phyloP scores from a whole-genome alignment of 1,140 invertebrate species.

The Drosophila albomicans region DNA sequence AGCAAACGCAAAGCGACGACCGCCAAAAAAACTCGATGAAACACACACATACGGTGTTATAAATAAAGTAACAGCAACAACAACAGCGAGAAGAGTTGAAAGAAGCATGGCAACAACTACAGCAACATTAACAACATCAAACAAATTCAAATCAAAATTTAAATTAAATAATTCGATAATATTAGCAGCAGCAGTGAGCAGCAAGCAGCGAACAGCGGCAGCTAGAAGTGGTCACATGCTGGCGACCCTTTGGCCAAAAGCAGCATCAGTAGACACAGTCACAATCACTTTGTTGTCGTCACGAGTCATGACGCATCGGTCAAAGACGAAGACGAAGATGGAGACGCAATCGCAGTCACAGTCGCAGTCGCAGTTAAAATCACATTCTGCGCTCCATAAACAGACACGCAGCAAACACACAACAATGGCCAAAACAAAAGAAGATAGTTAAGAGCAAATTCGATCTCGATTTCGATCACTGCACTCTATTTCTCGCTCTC shows the following conservation, averaged over 20 bases:
- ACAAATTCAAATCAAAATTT: slow-evolving; percentile 80
- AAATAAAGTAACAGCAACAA: slow-evolving; percentile 65
- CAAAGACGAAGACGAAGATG: not conserved
- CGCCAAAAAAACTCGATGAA: slow-evolving; percentile 78
- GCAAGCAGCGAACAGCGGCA: slow-evolving; percentile 5
- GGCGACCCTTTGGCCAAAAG: slow-evolving; percentile 43
- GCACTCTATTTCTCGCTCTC: slow-evolving; percentile 14
- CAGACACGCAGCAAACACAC: slow-evolving; percentile 24
- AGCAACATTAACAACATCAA: slow-evolving; percentile 63
- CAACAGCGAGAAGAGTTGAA: slow-evolving; percentile 30
- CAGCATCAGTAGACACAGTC: slow-evolving; percentile 26
- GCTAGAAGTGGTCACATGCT: slow-evolving; percentile 62
- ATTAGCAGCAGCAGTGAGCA: slow-evolving; percentile 33
- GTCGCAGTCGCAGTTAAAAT: slow-evolving; percentile 1
- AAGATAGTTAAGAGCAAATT: slow-evolving; percentile 41
- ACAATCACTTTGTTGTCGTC: slow-evolving; percentile 46
- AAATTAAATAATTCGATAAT: slow-evolving; percentile 74
- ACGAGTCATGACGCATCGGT: slow-evolving; percentile 29
- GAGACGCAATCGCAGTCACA: slow-evolving; percentile 17
- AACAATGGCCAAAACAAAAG: slow-evolving; percentile 40
- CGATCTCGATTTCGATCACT: slow-evolving; percentile 12
- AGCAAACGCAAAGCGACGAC: slow-evolving; percentile 58
- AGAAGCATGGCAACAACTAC: slow-evolving; percentile 42
- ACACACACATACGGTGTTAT: slow-evolving; percentile 72
- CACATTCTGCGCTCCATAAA: slow-evolving; percentile 22